A percentile compares a stretch with the other conserved stretches of the same genome.
Conservation (phyloP, 2,888 invertebrate species). For the Bombyx huttoni region DNA sequence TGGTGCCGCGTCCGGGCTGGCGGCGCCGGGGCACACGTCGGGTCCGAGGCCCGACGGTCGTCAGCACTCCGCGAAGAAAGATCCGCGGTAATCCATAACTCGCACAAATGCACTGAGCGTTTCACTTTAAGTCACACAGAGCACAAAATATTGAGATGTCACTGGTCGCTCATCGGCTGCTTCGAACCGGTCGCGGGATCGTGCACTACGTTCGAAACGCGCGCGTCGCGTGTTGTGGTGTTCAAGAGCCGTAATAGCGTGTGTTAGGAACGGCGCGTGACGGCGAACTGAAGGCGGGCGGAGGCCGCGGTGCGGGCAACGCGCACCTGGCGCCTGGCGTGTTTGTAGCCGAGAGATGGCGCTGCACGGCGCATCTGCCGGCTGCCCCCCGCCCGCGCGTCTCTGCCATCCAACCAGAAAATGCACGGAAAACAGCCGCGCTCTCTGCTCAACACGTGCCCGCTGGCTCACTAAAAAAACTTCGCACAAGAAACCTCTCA, state of each 20-base stretch:
- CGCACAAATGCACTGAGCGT: conserved; percentile 61
- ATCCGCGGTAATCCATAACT: conserved; percentile 69
- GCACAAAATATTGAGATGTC: conserved; percentile 61
- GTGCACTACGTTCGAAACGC: conserved; percentile 68
- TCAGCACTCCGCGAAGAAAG: conserved; percentile 48
- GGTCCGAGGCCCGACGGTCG: conserved; percentile 47
- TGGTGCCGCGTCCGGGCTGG: conserved; percentile 65
- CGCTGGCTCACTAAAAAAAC: conserved; percentile 38
- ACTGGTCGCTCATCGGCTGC: conserved; percentile 61
- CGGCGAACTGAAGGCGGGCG: conserved; percentile 68
- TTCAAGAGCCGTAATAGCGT: conserved; percentile 44
- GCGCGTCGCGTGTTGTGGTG: conserved; percentile 60
- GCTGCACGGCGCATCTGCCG: conserved; percentile 68
- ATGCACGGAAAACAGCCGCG: conserved; percentile 63
- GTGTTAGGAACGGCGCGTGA: conserved; percentile 57
- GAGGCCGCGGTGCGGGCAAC: conserved; percentile 57
- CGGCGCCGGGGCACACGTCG: conserved; percentile 67
- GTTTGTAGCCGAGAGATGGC: conserved; percentile 55
- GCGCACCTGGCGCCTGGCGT: conserved; percentile 51
- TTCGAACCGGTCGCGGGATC: conserved; percentile 61
- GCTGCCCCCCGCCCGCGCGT: conserved; percentile 25
- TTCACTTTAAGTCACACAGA: conserved; percentile 65
- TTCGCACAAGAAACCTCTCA: conserved; percentile 26
- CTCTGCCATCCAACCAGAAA: conserved; percentile 49
- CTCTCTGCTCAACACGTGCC: conserved; percentile 61